A percentile compares a stretch with the other conserved stretches of the same genome.
phyloP scores from a whole-genome alignment of 2,797 vertebrate species.

The Etheostoma nigrum region DNA sequence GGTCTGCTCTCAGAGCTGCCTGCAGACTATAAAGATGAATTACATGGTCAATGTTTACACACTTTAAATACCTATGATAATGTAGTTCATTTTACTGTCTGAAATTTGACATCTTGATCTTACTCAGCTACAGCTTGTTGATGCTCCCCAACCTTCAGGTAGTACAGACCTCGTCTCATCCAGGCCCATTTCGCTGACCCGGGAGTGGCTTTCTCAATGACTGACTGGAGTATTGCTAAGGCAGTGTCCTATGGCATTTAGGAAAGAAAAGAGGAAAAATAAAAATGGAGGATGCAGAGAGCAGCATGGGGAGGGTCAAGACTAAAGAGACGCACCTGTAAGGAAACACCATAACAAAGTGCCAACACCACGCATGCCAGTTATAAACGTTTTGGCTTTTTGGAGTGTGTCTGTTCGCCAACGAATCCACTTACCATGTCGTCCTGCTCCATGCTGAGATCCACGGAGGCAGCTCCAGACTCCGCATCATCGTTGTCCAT shows the following conservation, averaged over 20 bases:
- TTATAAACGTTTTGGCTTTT: not conserved
- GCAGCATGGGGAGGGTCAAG: not conserved
- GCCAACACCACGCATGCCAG: not conserved
- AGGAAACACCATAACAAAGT: not conserved
- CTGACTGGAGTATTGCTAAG: constrained; percentile 89
- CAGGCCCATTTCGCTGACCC: constrained; percentile 98
- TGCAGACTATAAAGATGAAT: constrained; percentile 84
- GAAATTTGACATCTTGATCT: constrained; percentile 54
- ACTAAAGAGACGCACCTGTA: not conserved
- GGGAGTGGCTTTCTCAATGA: constrained; percentile 89
- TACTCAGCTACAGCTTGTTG: constrained; percentile 94
- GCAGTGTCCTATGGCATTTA: constrained; percentile 87
- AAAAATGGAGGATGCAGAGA: not conserved
- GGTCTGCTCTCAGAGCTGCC: constrained; percentile 95
- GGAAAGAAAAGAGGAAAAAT: not conserved
- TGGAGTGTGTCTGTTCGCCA: not conserved
- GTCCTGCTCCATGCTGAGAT: constrained; percentile 91
- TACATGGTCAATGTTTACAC: not conserved
- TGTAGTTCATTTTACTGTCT: not conserved
- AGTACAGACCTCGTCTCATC: constrained; percentile 94
- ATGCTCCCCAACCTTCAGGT: constrained; percentile 90
- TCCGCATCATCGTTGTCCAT: constrained; percentile 88
- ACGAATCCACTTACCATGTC: constrained; percentile 87
- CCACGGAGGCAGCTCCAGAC: constrained; percentile 92
- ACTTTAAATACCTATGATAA: not conserved